Evolutionary conservation across 2,113 vertebrate species (phyloP).

Genomic region (Ceyx margarethae): DNA sequence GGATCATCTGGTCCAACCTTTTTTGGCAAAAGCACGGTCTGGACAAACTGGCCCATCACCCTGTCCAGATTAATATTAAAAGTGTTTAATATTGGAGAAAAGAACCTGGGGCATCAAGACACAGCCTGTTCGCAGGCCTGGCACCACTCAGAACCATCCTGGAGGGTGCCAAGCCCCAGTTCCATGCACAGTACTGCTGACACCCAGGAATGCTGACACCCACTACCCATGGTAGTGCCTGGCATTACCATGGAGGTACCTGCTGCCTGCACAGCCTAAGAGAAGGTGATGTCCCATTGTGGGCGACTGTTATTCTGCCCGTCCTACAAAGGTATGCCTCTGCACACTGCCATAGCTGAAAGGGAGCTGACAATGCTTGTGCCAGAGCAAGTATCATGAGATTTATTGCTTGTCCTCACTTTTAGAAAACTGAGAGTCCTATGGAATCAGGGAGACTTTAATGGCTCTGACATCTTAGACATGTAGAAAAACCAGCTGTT

Average conservation of each 20-base stretch:
- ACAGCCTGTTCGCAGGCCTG: rapidly evolving
- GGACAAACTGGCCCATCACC: background rate
- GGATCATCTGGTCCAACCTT: background rate
- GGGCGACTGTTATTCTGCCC: background rate
- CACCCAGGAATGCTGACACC: too few species aligned
- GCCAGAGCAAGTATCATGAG: background rate
- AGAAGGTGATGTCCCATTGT: rapidly evolving
- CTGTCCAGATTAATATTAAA: background rate
- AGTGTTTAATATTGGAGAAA: background rate
- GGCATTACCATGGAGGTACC: background rate
- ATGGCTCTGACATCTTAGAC: background rate
- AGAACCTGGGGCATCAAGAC: background rate
- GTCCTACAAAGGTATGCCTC: background rate
- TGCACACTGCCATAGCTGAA: background rate
- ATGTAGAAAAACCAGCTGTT: background rate
- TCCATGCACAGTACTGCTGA: rapidly evolving
- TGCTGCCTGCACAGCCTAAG: too few species aligned
- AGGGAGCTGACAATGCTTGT: background rate
- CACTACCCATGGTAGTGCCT: too few species aligned
- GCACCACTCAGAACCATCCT: background rate
- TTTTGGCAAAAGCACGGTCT: background rate
- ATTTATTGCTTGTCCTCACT: background rate
- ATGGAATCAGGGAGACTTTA: background rate
- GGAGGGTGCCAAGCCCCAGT: background rate
- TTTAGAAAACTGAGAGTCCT: background rate